Base-by-base conservation (phyloP, 1,140 invertebrate genomes). In the Arctopsyche grandis region DNA sequence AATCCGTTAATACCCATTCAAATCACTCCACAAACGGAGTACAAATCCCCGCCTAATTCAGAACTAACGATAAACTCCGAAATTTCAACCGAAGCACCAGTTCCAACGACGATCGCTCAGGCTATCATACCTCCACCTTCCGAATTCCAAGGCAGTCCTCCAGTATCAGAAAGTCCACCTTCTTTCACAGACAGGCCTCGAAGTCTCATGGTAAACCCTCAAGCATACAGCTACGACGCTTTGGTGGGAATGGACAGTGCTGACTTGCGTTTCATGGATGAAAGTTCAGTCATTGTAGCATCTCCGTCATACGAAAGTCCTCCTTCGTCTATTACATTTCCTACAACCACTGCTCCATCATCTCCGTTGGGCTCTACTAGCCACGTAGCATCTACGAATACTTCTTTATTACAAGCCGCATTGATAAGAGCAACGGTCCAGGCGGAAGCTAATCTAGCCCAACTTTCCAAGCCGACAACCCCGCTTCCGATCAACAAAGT, bases 231-330 rank as follows among this genome's bases (percentile, higher is more conserved):
- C 24, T 95, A 93, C 84, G 94, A 96, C 84, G 88, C 94, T 76
- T 86, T 96, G 71, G 90, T 93, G 24, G 93, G 93, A 76, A 86
- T 96, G 83, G 94, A 96, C 84, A 93, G 92, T 63, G 93, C 93
- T 12, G 95, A 97, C 87, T 87, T 97, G 46, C 90, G 93, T 16
- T 97, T 91, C 84, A 96, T 97, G 95, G 96, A 97, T 84, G 96
- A 97, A 84, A 96, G 95, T 85, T 97, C 95, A 5, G 90, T 96
- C 38, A 93, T 94, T 80, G 87, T 96, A 63, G 91, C 93, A 19
- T 94, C 94, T 77, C 94, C 94, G 24, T 91, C 90, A 63, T 91
- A 91, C 80, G 94, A 94, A 85, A 94, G 93, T 84, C 92, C 93
- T 69, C 92, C 91, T 74, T 93, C 92, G 71, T 91, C 91, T 73